Base-by-base conservation (phyloP, 92 coral and sea anemone species). In the Pocillopora meandrina region DNA sequence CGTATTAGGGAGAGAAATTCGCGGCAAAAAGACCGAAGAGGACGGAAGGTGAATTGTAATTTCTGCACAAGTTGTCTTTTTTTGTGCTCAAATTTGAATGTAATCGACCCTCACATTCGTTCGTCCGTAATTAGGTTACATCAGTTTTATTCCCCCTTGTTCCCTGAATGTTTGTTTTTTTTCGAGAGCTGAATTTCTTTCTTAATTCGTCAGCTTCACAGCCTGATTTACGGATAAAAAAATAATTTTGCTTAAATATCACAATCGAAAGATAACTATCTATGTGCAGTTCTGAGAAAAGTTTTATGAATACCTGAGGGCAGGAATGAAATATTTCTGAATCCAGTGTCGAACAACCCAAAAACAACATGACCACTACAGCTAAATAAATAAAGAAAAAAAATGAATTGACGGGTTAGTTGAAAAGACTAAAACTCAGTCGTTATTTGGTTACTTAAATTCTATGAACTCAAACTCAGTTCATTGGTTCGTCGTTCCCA, bases 271-370 rank as follows among this genome's bases (percentile, higher is more conserved):
- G 12, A 31, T 15, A 42, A 42, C 8, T 42, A 42, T 42, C 52
- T 7, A 42, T 42, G 52, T 42, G 52, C 4, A 42, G 52, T 15
- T 68, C 11, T 5, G 20, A 49, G 61, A 66, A 65, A 19, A 35
- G 34, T 18, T 19, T 15, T 59, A 16, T 56, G 17, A 11, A 12
- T 73, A 83, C 86, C 80, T 83, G 21, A 49, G 74, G 65, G 65
- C 86, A 83, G 47, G 35, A 2, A 34, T 73, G 10, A 63, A 83
- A 83, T 10, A 60, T 6, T 16, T 79, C 86, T 74, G 80, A 12
- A 34, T 20, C 19, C 34, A 83, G 49, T 0, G 65, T 49, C 16
- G 64, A 14, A 56, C 61, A 42, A 73, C 23, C 65, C 71, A 17
- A 9, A 23, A 12, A 19, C 9, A 73, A 12, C 55, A 74, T 20